phyloP scores from a whole-genome alignment of 2,888 invertebrate genomes.

The Rugalucina vietnamica region DNA sequence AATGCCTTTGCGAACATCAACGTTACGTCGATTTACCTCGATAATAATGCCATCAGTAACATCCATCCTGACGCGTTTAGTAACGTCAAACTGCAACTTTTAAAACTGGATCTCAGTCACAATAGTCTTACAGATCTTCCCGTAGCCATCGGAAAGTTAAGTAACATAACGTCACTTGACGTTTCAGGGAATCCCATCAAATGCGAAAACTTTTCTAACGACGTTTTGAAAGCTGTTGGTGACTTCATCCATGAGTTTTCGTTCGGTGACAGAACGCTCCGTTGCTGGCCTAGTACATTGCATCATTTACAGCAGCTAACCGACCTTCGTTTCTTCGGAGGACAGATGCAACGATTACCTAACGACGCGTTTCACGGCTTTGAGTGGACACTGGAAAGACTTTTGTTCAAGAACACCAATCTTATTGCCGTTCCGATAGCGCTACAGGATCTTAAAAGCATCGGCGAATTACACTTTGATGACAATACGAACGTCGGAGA shows the following conservation, averaged over 20 bases:
- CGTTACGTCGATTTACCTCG: slow-evolving; percentile 45
- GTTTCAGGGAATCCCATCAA: slow-evolving; percentile 51
- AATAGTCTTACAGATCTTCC: slow-evolving; percentile 44
- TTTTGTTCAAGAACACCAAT: slow-evolving; percentile 56
- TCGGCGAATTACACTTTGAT: slow-evolving; percentile 61
- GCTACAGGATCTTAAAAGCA: slow-evolving; percentile 48
- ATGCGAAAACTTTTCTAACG: slow-evolving; percentile 22
- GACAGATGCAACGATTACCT: slow-evolving; percentile 48
- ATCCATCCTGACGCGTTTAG: slow-evolving; percentile 52
- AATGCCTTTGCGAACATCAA: slow-evolving; percentile 52
- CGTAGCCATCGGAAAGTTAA: slow-evolving; percentile 35
- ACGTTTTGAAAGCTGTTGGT: slow-evolving; percentile 54
- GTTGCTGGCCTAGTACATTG: slow-evolving; percentile 54
- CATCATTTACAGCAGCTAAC: slow-evolving; percentile 57
- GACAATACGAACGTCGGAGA: slow-evolving; percentile 59
- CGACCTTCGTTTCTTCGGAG: slow-evolving; percentile 53
- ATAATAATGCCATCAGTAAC: slow-evolving; percentile 40
- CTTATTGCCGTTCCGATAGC: slow-evolving; percentile 58
- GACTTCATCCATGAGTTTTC: slow-evolving; percentile 57
- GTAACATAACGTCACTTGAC: slow-evolving; percentile 40
- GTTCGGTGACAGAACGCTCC: slow-evolving; percentile 51
- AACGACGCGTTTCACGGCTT: slow-evolving; percentile 60
- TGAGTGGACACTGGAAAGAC: slow-evolving; percentile 54
- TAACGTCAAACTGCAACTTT: slow-evolving; percentile 36
- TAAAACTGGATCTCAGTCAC: slow-evolving; percentile 38